Conservation (phyloP, 2,113 vertebrate genomes). For the Stegastes partitus region DNA sequence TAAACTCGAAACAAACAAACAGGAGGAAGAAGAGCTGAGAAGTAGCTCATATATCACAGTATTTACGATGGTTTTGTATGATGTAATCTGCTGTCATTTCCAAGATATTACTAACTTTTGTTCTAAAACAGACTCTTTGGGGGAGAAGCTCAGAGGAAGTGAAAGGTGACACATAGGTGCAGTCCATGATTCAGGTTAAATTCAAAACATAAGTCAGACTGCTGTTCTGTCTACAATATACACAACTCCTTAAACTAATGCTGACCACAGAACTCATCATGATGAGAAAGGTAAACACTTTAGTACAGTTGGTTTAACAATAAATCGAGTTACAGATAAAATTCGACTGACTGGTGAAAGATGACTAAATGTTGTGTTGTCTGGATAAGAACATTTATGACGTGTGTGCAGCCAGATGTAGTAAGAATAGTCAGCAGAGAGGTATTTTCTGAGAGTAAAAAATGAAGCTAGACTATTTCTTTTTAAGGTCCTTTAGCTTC, state of each 20-base stretch:
- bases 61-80: constrained; percentile 20
- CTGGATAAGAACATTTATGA: constrained; percentile 25
- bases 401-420: not conserved
- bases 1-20: constrained; percentile 44
- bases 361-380: not conserved
- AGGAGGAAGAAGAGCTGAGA: constrained; percentile 19
- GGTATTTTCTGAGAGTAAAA: too few relatives aligned
- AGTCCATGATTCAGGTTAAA: constrained; percentile 26
- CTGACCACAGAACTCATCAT: constrained; percentile 7
- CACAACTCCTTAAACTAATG: constrained; percentile 46
- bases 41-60: constrained; percentile 36
- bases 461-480: too few relatives aligned
- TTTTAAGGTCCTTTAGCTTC: too few relatives aligned
- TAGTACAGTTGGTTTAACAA: not conserved
- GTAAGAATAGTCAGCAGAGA: not conserved
- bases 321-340: constrained; percentile 25
- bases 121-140: not conserved
- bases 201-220: not conserved
- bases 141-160: not conserved
- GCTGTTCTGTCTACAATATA: not conserved
- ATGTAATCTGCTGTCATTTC: constrained; percentile 23
- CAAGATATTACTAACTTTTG: not conserved
- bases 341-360: constrained; percentile 14
- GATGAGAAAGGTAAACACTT: constrained; percentile 40
- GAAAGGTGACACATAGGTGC: not conserved